These are phyloP conservation scores for Genyomyrus donnyi DNA, from an alignment of 2,113 vertebrate genomes.

Conservation along the genomic window DNA sequence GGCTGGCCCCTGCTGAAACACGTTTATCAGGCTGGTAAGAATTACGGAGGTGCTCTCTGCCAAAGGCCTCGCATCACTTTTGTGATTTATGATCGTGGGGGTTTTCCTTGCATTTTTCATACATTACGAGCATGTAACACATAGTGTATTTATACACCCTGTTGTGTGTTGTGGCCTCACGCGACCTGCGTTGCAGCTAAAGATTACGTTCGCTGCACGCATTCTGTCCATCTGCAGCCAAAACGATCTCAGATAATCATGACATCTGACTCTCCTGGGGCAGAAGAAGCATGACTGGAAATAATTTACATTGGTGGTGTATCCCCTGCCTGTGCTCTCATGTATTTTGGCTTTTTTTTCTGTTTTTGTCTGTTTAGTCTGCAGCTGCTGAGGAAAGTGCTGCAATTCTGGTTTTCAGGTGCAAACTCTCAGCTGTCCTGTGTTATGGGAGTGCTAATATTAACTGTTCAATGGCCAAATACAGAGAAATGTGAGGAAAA, in stretches of 20 bases:
- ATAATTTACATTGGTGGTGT: background rate
- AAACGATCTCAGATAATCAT: background rate
- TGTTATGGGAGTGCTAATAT: background rate
- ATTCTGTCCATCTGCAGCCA: background rate
- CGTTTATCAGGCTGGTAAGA: background rate
- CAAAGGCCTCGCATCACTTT: background rate
- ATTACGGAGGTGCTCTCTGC: background rate
- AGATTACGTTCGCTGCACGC: background rate
- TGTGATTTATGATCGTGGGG: background rate
- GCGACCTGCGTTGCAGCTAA: background rate
- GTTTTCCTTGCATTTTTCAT: background rate
- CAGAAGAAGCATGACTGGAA: background rate
- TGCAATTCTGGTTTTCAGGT: background rate
- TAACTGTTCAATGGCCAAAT: background rate
- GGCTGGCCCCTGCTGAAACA: background rate
- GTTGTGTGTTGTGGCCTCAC: background rate
- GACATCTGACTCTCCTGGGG: background rate
- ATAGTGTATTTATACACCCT: too few species aligned
- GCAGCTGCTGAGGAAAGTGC: background rate
- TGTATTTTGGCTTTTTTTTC: background rate
- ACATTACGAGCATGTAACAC: background rate
- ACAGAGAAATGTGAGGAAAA: background rate
- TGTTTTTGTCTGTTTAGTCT: background rate
- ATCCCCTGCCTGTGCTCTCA: background rate
- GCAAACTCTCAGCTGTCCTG: background rate